Conservation (phyloP, 2,888 invertebrate species). For the Carcina quercana region DNA sequence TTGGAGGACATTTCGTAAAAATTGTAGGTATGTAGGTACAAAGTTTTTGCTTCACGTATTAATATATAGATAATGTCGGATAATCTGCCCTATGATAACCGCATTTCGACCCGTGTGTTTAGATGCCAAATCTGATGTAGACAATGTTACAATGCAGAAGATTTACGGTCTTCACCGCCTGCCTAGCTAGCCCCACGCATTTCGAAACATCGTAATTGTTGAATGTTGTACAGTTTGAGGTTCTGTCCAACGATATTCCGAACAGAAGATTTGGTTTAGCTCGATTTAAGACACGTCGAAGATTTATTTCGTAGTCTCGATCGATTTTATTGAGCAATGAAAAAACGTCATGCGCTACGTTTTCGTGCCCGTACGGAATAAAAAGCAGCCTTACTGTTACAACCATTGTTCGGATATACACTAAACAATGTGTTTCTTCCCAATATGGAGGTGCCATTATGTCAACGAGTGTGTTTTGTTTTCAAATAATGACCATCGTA, state of each 20-base stretch:
- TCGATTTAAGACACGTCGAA: background rate
- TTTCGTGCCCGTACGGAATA: constrained; percentile 69
- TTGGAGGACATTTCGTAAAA: no score
- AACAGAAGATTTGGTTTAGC: background rate
- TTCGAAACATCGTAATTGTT: no score
- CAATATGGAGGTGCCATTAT: constrained; percentile 67
- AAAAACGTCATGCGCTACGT: constrained; percentile 22
- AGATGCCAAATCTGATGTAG: constrained; percentile 66
- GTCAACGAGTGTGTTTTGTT: constrained; percentile 66
- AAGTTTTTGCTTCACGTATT: no score
- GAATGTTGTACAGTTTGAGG: no score
- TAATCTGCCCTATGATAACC: no score
- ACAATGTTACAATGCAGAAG: constrained; percentile 66
- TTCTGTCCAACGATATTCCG: no score
- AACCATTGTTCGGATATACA: constrained; percentile 64
- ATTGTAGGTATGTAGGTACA: no score
- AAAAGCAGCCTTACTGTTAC: constrained; percentile 69
- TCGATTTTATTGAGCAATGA: constrained; percentile 1
- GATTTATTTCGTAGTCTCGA: background rate
- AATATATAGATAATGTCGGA: no score
- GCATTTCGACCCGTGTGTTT: constrained; percentile 65
- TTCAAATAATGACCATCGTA: constrained; percentile 55
- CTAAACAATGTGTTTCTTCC: constrained; percentile 67
- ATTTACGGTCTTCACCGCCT: constrained; percentile 50
- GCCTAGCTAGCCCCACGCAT: background rate